A percentile compares a stretch with the other conserved stretches of the same genome.
These are phyloP conservation scores for Theropithecus gelada DNA, from an alignment of 2,113 vertebrate species.

Conservation along the genomic window DNA sequence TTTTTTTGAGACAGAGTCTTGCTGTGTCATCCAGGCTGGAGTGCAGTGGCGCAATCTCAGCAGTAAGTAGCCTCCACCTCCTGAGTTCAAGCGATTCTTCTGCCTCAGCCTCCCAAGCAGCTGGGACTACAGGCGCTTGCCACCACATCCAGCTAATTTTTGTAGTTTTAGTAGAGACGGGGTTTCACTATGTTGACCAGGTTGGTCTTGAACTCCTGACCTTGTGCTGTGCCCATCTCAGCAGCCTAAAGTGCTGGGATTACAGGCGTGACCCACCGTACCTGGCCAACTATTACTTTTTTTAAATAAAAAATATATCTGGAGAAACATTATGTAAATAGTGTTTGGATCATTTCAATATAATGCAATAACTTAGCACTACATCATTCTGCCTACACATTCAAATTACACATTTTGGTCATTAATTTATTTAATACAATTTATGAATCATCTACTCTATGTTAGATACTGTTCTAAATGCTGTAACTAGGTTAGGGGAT, in stretches of 20 bases:
- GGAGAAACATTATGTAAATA: background rate
- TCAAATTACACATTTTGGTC: background rate
- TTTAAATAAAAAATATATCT: background rate
- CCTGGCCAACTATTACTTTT: background rate
- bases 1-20: too few species aligned
- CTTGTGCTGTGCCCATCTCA: too few species aligned
- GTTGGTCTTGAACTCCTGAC: too few species aligned
- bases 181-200: too few species aligned
- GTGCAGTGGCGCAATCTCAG: rapidly evolving
- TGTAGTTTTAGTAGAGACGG: too few species aligned
- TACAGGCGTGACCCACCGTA: rapidly evolving
- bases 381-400: background rate
- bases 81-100: too few species aligned
- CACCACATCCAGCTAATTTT: too few species aligned
- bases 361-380: background rate
- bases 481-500: background rate
- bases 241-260: too few species aligned
- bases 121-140: too few species aligned
- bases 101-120: too few species aligned
- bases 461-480: background rate
- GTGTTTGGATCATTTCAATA: background rate
- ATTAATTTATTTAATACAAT: background rate
- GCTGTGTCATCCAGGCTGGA: too few species aligned
- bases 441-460: background rate
- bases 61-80: too few species aligned